Percentiles rank a stretch among this genome's conserved stretches.
Evolutionary conservation across 1,140 invertebrate species (phyloP).

Genomic region (Caenorhabditis elegans): DNA sequence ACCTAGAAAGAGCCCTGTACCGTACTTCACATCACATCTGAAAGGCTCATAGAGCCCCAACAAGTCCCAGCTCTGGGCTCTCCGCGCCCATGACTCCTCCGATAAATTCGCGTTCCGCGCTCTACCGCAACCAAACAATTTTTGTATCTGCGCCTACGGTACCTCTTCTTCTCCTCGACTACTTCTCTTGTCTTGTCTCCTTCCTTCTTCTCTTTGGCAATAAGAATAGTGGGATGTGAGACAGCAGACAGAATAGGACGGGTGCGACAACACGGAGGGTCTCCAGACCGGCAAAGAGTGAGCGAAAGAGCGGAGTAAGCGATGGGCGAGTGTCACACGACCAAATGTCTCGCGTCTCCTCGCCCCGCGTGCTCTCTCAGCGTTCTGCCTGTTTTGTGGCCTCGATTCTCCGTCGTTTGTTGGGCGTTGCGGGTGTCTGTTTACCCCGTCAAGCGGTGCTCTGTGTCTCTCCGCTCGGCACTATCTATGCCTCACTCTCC

Average conservation of each 20-base stretch:
- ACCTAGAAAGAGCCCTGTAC: too few relatives aligned
- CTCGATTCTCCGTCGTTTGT: background rate
- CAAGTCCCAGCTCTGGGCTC: too few relatives aligned
- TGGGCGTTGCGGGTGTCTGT: constrained; percentile 6
- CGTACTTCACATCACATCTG: too few relatives aligned
- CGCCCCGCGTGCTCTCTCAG: background rate
- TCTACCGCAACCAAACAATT: background rate
- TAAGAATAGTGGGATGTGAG: background rate
- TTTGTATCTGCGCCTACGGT: background rate
- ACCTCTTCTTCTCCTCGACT: background rate
- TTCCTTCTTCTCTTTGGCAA: background rate
- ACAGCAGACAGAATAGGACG: too few relatives aligned
- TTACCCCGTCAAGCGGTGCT: background rate
- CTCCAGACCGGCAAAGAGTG: constrained; percentile 24
- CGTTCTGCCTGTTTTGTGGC: background rate
- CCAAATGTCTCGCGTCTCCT: background rate
- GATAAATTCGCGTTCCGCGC: too few relatives aligned
- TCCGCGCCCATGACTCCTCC: too few relatives aligned
- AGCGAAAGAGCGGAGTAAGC: background rate
- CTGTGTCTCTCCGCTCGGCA: background rate
- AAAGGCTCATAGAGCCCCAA: too few relatives aligned
- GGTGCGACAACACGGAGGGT: background rate
- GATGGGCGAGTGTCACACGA: constrained; percentile 11
- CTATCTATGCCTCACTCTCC: background rate
- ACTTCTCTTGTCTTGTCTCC: background rate